Percentiles rank a stretch among this genome's conserved stretches.
These are phyloP conservation scores for Condylura cristata DNA, from an alignment of 2,113 vertebrate genomes.

Conservation along the genomic window DNA sequence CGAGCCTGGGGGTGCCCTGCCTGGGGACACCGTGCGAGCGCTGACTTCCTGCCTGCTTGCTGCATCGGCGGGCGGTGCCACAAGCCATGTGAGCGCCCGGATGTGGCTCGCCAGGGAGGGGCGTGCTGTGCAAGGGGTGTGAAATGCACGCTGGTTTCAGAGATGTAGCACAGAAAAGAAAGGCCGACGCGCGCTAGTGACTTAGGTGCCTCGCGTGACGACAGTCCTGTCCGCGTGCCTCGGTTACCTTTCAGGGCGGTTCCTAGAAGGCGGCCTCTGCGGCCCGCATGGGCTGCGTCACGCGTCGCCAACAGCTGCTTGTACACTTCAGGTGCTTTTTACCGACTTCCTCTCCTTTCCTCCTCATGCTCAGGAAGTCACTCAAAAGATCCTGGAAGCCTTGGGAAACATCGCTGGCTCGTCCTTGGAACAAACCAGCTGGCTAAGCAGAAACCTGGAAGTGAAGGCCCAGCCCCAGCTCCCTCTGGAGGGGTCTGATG, in stretches of 20 bases:
- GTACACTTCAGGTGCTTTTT: neutral
- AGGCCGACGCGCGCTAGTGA: neutral
- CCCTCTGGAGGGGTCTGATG: conserved; percentile 88
- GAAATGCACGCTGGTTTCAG: neutral
- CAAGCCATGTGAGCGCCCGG: no score
- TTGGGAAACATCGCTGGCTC: conserved; percentile 95
- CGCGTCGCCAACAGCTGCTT: no score
- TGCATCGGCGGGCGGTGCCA: no score
- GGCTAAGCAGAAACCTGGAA: conserved; percentile 97
- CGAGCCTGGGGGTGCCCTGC: fast-evolving
- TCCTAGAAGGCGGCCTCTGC: fast-evolving
- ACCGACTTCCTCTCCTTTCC: neutral
- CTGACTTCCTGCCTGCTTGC: neutral
- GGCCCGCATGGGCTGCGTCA: no score
- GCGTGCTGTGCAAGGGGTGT: fast-evolving
- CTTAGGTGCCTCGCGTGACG: neutral
- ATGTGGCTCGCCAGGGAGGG: neutral
- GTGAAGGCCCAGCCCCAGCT: conserved; percentile 98
- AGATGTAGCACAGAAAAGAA: neutral
- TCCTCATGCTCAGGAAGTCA: conserved; percentile 90
- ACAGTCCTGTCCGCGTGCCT: neutral
- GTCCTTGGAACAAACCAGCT: conserved; percentile 98
- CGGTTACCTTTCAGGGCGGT: neutral
- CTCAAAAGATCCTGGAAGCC: conserved; percentile 95
- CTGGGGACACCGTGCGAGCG: no score